Conservation (phyloP, 2,797 vertebrate genomes). For the Lepus oiostolus region DNA sequence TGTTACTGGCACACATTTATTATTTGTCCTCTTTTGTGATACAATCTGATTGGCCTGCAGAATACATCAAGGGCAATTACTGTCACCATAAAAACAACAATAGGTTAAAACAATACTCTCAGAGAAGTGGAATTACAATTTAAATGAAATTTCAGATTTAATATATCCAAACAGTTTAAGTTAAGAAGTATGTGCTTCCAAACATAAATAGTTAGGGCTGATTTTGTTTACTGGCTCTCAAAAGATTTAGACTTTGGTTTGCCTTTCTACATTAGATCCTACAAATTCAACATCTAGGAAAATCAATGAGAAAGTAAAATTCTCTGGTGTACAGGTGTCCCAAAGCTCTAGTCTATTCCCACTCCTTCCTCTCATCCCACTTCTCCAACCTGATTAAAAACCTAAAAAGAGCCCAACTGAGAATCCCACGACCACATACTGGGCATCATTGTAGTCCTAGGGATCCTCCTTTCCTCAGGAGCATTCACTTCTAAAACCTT, state of each 20-base stretch:
- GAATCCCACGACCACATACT: slow-evolving; percentile 57
- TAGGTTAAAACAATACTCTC: slow-evolving; percentile 82
- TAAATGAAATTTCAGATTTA: slow-evolving; percentile 83
- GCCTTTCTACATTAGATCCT: slow-evolving; percentile 20
- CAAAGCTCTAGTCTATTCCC: slow-evolving; percentile 21
- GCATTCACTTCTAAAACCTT: slow-evolving; percentile 84
- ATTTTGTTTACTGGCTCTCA: background rate
- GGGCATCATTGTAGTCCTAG: slow-evolving; percentile 53
- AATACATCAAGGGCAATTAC: slow-evolving; percentile 84
- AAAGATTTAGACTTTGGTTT: slow-evolving; percentile 44
- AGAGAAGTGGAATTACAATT: slow-evolving; percentile 77
- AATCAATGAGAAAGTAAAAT: slow-evolving; percentile 59
- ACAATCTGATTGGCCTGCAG: slow-evolving; percentile 82
- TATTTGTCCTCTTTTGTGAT: slow-evolving; percentile 79
- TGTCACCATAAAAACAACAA: slow-evolving; percentile 79
- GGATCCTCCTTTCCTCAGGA: slow-evolving; percentile 74
- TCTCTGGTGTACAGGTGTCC: slow-evolving; percentile 1
- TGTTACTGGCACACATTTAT: slow-evolving; percentile 73
- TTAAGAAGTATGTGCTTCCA: slow-evolving; percentile 51
- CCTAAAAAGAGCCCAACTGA: slow-evolving; percentile 71
- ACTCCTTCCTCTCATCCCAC: slow-evolving; percentile 50
- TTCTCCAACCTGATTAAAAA: slow-evolving; percentile 72
- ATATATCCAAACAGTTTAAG: slow-evolving; percentile 74
- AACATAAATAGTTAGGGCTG: background rate
- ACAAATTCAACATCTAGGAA: slow-evolving; percentile 65